phyloP scores from a whole-genome alignment of 2,797 vertebrate species.

The Lagocephalus sceleratus region DNA sequence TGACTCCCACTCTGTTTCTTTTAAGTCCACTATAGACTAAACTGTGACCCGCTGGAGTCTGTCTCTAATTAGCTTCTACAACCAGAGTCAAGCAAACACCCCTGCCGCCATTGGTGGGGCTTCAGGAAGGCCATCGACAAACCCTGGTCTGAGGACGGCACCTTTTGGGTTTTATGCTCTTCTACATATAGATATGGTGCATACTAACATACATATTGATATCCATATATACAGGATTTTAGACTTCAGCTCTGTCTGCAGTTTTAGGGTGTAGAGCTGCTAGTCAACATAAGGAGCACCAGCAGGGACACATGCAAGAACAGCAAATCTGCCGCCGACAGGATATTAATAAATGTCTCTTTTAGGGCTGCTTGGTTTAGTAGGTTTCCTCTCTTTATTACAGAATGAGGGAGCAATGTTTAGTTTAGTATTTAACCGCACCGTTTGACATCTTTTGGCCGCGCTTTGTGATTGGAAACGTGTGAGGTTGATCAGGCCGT shows the following conservation, averaged over 20 bases:
- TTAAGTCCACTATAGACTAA: constrained; percentile 70
- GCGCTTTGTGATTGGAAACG: constrained; percentile 51
- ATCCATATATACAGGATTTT: constrained; percentile 22
- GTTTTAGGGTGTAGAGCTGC: constrained; percentile 55
- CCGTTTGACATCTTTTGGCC: constrained; percentile 52
- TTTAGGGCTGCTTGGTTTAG: constrained; percentile 51
- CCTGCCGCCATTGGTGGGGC: constrained; percentile 50
- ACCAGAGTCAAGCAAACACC: constrained; percentile 39
- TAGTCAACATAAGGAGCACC: constrained; percentile 63
- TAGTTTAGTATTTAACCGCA: constrained; percentile 62
- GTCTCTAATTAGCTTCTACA: constrained; percentile 70
- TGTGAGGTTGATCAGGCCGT: constrained; percentile 60
- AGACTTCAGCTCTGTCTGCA: constrained; percentile 41
- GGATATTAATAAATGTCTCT: constrained; percentile 69
- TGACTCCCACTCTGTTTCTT: constrained; percentile 71
- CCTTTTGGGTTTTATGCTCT: constrained; percentile 31
- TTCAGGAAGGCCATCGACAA: constrained; percentile 37
- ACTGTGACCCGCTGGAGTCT: constrained; percentile 69
- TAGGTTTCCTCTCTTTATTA: constrained; percentile 67
- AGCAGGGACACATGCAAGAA: constrained; percentile 44
- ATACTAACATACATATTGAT: background rate
- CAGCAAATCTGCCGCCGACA: constrained; percentile 65
- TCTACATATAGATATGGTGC: constrained; percentile 16
- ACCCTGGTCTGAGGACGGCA: constrained; percentile 21
- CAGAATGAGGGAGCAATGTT: constrained; percentile 65